A percentile compares a stretch with the other conserved stretches of the same genome.
These are phyloP conservation scores for Lordiphosa mommai DNA, from an alignment of 1,140 invertebrate genomes.

Conservation along the genomic window DNA sequence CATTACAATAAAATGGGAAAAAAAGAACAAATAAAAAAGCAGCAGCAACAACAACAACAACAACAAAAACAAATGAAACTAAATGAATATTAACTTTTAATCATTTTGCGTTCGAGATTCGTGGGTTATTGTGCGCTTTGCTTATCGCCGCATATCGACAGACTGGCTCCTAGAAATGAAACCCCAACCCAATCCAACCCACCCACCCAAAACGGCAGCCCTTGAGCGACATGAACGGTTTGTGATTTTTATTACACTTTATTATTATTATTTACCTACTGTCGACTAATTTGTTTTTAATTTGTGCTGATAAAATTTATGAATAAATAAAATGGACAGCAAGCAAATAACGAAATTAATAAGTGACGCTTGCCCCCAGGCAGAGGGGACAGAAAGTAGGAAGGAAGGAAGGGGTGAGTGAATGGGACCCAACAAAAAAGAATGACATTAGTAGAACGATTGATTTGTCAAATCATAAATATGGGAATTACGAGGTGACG, in stretches of 20 bases:
- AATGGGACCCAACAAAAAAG: conserved; percentile 27
- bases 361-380: conserved; percentile 24
- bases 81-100: conserved; percentile 61
- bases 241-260: conserved; percentile 73
- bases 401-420: neutral
- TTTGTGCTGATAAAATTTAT: conserved; percentile 74
- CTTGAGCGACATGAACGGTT: conserved; percentile 14
- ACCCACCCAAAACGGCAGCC: neutral
- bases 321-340: conserved; percentile 63
- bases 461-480: conserved; percentile 72
- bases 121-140: conserved; percentile 6
- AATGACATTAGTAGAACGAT: conserved; percentile 67
- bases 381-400: neutral
- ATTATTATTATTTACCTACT: conserved; percentile 77
- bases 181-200: neutral
- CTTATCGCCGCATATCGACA: conserved; percentile 58
- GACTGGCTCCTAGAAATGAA: neutral
- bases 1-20: conserved; percentile 41
- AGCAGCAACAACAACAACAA: neutral
- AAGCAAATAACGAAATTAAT: conserved; percentile 72
- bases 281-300: conserved; percentile 77
- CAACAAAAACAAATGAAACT: conserved; percentile 21
- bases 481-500: conserved; percentile 35
- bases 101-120: conserved; percentile 56
- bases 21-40: neutral